A percentile compares a stretch with the other conserved stretches of the same genome.
These are phyloP conservation scores for Knipowitschia caucasica DNA, from an alignment of 2,797 vertebrate genomes.

Conservation along the genomic window DNA sequence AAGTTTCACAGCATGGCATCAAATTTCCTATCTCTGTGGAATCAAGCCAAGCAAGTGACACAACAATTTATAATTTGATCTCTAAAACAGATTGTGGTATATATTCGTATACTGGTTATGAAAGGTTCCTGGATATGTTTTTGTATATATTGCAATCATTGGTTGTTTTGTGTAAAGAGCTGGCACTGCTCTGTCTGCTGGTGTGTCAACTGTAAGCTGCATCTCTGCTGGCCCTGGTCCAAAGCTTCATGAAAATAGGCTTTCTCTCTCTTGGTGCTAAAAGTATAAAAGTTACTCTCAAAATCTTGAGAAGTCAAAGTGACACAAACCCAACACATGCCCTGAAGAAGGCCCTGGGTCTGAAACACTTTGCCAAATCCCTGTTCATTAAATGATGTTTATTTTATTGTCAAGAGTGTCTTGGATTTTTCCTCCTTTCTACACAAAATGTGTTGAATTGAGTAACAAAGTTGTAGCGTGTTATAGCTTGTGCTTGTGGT, in stretches of 20 bases:
- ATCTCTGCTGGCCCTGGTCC: background rate
- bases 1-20: background rate
- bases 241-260: background rate
- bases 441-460: too few relatives aligned
- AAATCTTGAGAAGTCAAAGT: too few relatives aligned
- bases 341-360: too few relatives aligned
- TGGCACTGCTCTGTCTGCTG: background rate
- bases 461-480: too few relatives aligned
- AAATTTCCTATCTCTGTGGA: background rate
- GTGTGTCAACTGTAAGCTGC: slow-evolving; percentile 1
- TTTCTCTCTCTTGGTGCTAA: background rate
- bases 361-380: too few relatives aligned
- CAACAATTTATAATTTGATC: too few relatives aligned
- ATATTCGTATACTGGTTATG: background rate
- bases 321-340: too few relatives aligned
- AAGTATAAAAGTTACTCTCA: background rate
- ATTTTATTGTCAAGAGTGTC: too few relatives aligned
- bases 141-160: background rate
- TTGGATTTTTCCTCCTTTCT: too few relatives aligned
- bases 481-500: too few relatives aligned
- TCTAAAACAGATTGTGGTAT: too few relatives aligned
- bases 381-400: too few relatives aligned
- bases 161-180: slow-evolving; percentile 1
- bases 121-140: background rate
- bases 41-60: background rate